A percentile compares a stretch with the other conserved stretches of the same genome.
Conservation (phyloP, 2,888 invertebrate genomes). For the Podabrus alpinus region DNA sequence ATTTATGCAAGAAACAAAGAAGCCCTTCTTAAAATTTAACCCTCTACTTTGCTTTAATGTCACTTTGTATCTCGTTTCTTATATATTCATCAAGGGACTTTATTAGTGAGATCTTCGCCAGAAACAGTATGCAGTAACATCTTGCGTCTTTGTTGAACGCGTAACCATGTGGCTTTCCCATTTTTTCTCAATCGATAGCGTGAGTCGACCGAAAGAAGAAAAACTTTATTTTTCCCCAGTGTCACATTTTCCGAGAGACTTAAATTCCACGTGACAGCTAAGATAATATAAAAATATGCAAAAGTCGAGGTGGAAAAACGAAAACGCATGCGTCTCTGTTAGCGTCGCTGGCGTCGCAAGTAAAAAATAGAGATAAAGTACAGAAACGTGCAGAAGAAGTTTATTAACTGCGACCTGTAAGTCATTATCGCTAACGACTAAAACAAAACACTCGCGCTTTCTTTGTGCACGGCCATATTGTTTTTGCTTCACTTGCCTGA, state of each 20-base stretch:
- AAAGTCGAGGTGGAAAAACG: neutral
- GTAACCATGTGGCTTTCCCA: constrained; percentile 10
- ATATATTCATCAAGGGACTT: constrained; percentile 55
- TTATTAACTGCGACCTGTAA: constrained; percentile 46
- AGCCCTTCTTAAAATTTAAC: constrained; percentile 53
- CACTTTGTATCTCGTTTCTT: constrained; percentile 55
- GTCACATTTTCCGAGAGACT: constrained; percentile 50
- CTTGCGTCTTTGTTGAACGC: constrained; percentile 18
- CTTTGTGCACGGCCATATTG: constrained; percentile 53
- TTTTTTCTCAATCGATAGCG: constrained; percentile 23
- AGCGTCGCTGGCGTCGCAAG: neutral
- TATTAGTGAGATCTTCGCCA: constrained; percentile 46
- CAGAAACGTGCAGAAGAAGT: constrained; percentile 27
- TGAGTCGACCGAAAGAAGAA: constrained; percentile 24
- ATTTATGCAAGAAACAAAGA: constrained; percentile 42
- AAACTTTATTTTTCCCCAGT: constrained; percentile 51
- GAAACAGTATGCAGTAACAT: constrained; percentile 24
- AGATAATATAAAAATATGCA: constrained; percentile 39
- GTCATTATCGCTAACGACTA: constrained; percentile 54
- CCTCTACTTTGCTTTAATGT: constrained; percentile 52
- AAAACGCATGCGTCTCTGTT: constrained; percentile 9
- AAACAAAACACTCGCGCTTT: constrained; percentile 52
- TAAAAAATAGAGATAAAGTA: constrained; percentile 25
- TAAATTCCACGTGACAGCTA: constrained; percentile 48
- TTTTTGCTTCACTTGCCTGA: constrained; percentile 53